Conservation (phyloP, 2,888 invertebrate genomes). For the Dusona sp. region DNA sequence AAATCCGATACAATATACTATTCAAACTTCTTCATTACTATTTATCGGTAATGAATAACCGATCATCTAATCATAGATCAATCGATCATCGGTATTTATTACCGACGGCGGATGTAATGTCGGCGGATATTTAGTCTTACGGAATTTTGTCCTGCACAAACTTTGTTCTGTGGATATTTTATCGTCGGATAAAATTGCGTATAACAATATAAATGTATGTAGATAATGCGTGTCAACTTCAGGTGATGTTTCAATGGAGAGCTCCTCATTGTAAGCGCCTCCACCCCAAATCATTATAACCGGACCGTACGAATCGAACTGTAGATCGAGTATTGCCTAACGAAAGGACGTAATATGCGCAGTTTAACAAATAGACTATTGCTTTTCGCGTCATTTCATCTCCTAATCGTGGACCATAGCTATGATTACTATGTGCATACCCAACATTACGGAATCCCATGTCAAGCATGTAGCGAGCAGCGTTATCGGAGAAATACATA, state of each 20-base stretch:
- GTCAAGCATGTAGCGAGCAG: not conserved
- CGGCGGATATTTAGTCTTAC: no score
- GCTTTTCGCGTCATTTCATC: conserved; percentile 9
- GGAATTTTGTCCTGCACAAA: no score
- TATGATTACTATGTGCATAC: not conserved
- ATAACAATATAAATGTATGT: not conserved
- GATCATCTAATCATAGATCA: no score
- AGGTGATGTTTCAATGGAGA: conserved; percentile 50
- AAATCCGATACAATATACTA: no score
- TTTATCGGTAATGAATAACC: no score
- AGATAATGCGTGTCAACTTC: conserved; percentile 44
- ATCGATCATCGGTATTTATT: no score
- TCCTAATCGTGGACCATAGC: conserved; percentile 5
- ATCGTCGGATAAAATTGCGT: no score
- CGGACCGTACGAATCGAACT: conserved; percentile 12
- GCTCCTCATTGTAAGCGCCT: not conserved
- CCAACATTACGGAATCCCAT: conserved; percentile 25
- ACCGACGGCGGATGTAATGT: no score
- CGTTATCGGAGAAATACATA: conserved; percentile 5
- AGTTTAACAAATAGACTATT: not conserved
- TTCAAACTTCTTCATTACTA: no score
- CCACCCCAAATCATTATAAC: conserved; percentile 13
- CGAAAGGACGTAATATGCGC: conserved; percentile 1
- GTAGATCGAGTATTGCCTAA: not conserved
- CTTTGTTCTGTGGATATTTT: no score